These are phyloP conservation scores for Catostomus latipinnis DNA, from an alignment of 2,797 vertebrate species.

Conservation along the genomic window DNA sequence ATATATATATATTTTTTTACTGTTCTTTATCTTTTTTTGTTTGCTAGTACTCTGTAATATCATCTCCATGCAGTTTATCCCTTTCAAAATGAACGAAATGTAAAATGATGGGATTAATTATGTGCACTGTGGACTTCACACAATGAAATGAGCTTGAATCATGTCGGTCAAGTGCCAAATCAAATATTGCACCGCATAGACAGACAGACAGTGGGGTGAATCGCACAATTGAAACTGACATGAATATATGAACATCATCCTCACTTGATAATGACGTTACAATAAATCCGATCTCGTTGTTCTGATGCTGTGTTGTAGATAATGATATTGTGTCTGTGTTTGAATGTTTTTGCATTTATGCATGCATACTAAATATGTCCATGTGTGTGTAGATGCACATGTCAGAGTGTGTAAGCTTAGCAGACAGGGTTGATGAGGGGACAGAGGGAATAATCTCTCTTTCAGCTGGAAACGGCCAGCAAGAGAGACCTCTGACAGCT, in stretches of 20 bases:
- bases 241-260: constrained; percentile 16
- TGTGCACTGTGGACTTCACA: constrained; percentile 20
- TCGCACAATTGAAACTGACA: constrained; percentile 1
- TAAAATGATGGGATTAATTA: constrained; percentile 24
- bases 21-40: too few relatives aligned
- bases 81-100: constrained; percentile 11
- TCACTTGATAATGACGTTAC: constrained; percentile 4
- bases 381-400: constrained; percentile 15
- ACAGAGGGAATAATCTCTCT: constrained; percentile 67
- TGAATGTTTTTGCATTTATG: neutral
- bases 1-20: neutral
- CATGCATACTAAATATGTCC: neutral
- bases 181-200: neutral
- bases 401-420: constrained; percentile 14
- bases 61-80: neutral
- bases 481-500: constrained; percentile 63
- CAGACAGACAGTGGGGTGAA: neutral
- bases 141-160: constrained; percentile 34
- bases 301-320: neutral
- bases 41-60: neutral
- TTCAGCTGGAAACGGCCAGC: constrained; percentile 71
- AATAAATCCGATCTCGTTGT: constrained; percentile 10
- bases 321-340: neutral
- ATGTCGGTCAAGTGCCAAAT: constrained; percentile 38
- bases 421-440: constrained; percentile 71